Percentiles rank a stretch among this genome's conserved stretches.
Conservation (phyloP, 1,140 invertebrate genomes). For the Pseudomyrmex flavicornis region DNA sequence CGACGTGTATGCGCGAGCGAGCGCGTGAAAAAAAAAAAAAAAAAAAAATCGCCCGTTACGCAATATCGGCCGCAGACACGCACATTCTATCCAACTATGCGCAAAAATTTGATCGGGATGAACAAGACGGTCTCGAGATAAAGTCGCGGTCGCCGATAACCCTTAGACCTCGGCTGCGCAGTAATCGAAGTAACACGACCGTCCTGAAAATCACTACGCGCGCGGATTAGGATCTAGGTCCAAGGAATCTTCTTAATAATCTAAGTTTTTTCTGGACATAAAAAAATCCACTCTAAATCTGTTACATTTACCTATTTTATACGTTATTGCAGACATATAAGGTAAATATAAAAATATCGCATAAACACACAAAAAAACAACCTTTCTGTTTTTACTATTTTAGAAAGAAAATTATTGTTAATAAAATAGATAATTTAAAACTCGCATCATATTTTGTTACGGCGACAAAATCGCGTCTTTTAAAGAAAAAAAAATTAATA, state of each 20-base stretch:
- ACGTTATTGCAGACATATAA: no score
- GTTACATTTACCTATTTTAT: no score
- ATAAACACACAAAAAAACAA: no score
- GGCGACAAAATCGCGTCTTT: no score
- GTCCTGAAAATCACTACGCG: conserved; percentile 31
- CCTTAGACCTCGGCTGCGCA: conserved; percentile 61
- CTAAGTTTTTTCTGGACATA: no score
- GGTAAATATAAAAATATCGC: no score
- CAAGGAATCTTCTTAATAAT: neutral
- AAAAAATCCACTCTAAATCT: no score
- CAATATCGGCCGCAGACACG: conserved; percentile 49
- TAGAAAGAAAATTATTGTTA: no score
- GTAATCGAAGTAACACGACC: conserved; percentile 42
- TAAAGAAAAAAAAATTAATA: no score
- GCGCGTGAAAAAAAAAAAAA: neutral
- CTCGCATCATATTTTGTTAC: no score
- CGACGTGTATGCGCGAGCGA: neutral
- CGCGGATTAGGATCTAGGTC: conserved; percentile 1
- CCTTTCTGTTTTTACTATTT: no score
- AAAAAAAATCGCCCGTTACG: conserved; percentile 40
- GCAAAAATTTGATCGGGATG: conserved; percentile 67
- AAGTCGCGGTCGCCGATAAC: conserved; percentile 61
- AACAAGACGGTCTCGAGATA: conserved; percentile 59
- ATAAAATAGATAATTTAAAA: neutral
- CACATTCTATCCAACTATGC: conserved; percentile 4